A percentile compares a stretch with the other conserved stretches of the same genome.
Conservation (phyloP, 1,140 invertebrate genomes). For the Ceratina australensis region DNA sequence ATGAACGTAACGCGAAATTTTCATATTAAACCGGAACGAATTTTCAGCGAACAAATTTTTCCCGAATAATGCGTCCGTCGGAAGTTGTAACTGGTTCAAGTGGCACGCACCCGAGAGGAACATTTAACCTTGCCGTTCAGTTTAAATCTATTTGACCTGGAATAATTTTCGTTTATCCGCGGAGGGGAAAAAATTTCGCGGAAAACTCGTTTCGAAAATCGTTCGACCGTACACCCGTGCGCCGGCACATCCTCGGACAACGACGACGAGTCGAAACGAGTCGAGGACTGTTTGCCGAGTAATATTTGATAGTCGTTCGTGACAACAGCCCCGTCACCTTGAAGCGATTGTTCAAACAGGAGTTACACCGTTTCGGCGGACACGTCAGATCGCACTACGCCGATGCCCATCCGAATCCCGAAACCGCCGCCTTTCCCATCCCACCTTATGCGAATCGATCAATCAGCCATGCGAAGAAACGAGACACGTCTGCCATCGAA, state of each 20-base stretch:
- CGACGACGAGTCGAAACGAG: background rate
- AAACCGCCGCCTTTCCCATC: background rate
- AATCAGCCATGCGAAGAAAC: background rate
- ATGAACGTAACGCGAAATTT: conserved; percentile 3
- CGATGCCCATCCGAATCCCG: conserved; percentile 15
- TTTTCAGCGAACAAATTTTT: conserved; percentile 6
- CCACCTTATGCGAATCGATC: conserved; percentile 1
- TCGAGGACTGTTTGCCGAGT: background rate
- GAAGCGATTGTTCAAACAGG: conserved; percentile 9
- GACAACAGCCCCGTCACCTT: conserved; percentile 1
- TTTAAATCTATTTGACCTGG: conserved; percentile 21
- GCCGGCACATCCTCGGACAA: no score
- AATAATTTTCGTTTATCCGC: conserved; percentile 25
- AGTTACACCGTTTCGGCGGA: conserved; percentile 10
- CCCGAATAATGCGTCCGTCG: conserved; percentile 22
- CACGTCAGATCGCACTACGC: background rate
- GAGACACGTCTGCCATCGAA: background rate
- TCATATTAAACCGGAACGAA: conserved; percentile 21
- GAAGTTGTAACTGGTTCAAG: conserved; percentile 36
- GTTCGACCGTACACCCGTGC: background rate
- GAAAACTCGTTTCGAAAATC: background rate
- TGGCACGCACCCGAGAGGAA: conserved; percentile 17
- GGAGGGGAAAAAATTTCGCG: background rate
- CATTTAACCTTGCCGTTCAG: conserved; percentile 35
- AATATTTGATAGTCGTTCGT: conserved; percentile 3